phyloP scores from a whole-genome alignment of 1,140 invertebrate genomes.

The Heliothis virescens region DNA sequence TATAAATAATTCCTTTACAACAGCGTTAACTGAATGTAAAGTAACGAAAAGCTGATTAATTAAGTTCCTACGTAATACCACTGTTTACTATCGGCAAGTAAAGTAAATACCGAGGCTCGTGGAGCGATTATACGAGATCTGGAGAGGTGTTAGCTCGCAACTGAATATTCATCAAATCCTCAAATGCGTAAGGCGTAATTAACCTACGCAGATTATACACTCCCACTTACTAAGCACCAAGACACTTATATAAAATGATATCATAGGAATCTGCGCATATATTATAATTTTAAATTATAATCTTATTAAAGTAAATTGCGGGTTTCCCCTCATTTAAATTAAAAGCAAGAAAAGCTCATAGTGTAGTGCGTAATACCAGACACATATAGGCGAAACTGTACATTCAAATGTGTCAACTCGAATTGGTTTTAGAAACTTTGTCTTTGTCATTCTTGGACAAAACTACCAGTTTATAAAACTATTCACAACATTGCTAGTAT shows the following conservation, averaged over 20 bases:
- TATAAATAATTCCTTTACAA: too few species aligned
- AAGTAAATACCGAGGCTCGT: neutral
- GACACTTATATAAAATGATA: slow-evolving; percentile 6
- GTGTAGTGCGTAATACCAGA: too few species aligned
- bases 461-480: neutral
- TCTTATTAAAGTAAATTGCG: neutral
- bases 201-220: slow-evolving; percentile 30
- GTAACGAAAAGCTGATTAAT: too few species aligned
- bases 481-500: neutral
- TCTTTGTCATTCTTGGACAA: neutral
- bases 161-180: slow-evolving; percentile 43
- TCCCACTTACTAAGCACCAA: slow-evolving; percentile 4
- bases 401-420: too few species aligned
- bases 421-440: too few species aligned
- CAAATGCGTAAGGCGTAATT: slow-evolving; percentile 38
- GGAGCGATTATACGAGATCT: slow-evolving; percentile 11
- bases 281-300: neutral
- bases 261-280: neutral
- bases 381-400: neutral
- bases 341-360: too few species aligned
- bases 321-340: too few species aligned
- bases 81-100: neutral
- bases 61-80: neutral
- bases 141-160: slow-evolving; percentile 13
- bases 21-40: too few species aligned